Evolutionary conservation across 2,888 invertebrate genomes (phyloP).

Genomic region (Nowickia ferox): DNA sequence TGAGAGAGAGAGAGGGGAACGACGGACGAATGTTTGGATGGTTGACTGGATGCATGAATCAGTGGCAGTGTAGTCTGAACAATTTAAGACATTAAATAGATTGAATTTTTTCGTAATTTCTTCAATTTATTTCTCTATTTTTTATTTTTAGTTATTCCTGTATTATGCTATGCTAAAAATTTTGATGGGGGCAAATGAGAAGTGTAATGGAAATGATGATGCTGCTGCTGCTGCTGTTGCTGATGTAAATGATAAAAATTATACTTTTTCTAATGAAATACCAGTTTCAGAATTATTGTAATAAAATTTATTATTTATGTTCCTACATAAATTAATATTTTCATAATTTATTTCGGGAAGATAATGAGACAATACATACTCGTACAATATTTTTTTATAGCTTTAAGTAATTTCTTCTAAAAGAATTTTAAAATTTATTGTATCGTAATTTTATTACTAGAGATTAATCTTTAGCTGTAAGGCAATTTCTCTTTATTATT

Average conservation of each 20-base stretch:
- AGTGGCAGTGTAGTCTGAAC: conserved; percentile 64
- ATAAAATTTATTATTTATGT: conserved; percentile 54
- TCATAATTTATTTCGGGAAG: background rate
- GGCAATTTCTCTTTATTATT: background rate
- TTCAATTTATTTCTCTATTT: conserved; percentile 3
- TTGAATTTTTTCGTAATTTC: conserved; percentile 56
- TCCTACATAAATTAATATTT: conserved; percentile 41
- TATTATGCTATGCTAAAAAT: conserved; percentile 39
- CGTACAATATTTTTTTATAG: background rate
- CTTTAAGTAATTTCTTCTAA: background rate
- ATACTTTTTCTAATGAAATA: conserved; percentile 49
- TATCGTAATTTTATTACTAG: background rate
- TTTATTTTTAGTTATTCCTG: background rate
- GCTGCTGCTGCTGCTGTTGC: background rate
- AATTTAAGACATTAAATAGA: conserved; percentile 70
- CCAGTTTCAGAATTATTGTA: conserved; percentile 52
- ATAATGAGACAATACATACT: background rate
- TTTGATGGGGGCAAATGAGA: conserved; percentile 21
- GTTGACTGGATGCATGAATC: conserved; percentile 37
- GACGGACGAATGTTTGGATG: conserved; percentile 22
- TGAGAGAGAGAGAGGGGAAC: background rate
- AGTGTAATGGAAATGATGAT: conserved; percentile 3
- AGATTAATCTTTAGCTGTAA: background rate
- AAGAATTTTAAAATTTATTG: background rate
- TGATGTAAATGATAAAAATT: conserved; percentile 46